Evolutionary conservation across 2,797 vertebrate species (phyloP), one percentile per base, ranked within the genome.

Genomic region (Meriones psammophilus): DNA sequence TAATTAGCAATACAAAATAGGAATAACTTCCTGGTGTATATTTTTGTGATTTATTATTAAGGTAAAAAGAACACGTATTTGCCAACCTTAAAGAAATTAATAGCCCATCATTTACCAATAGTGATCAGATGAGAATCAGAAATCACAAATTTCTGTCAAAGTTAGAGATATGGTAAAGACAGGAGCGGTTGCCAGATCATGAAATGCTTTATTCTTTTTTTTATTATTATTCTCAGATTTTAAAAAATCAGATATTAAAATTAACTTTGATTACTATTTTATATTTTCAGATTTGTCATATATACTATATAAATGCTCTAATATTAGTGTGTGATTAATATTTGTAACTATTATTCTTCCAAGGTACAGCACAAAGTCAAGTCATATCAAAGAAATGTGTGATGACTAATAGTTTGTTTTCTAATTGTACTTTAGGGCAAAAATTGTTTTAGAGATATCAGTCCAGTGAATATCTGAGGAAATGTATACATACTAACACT

Each of bases 381-480:
- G 15, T 96, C 15, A 86, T 14, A 77, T 94, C 87, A 83, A 91
- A 94, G 42, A 86, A 94, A 95, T n/a, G 0, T 81, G 56, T 92
- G 79, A 94, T 92, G 26, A 6, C 62, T 73, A 95, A 91, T 79
- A 84, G 73, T 80, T 92, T 79, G n/a, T 91, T 96, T 91, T 30
- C 24, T 96, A 90, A 92, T 94, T 96, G 46, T 92, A 81, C 76
- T 62, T 79, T 88, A 91, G n/a, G 91, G 58, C 13, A 92, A 94
- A 91, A 64, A 89, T 76, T 95, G 0, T 74, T 56, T 83, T 96
- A 95, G 42, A 85, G 10, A 3, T 18, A 64, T 96, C 8, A 92
- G 9, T 64, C 73, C 13, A 60, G 9, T 92, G 36, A 95, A 50
- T 85, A 74, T 42, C 14, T 95, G 12, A 92, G 64, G 88, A 96